phyloP scores from a whole-genome alignment of 2,797 vertebrate genomes.

The Apodemus agrarius region DNA sequence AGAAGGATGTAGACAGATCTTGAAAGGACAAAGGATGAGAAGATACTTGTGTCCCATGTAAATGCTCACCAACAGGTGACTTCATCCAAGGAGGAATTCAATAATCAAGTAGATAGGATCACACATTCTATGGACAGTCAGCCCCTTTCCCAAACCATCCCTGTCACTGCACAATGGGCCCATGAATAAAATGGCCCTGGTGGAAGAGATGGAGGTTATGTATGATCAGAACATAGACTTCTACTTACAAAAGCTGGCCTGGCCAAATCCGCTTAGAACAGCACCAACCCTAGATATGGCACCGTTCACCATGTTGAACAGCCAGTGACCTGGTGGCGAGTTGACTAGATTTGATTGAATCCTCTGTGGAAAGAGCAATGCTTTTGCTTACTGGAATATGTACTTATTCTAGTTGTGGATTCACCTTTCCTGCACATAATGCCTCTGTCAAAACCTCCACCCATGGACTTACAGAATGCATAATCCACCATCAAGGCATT shows the following conservation, averaged over 20 bases:
- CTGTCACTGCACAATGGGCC: neutral
- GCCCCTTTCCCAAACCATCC: neutral
- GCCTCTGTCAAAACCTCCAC: too few relatives aligned
- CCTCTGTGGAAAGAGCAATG: neutral
- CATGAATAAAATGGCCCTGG: too few relatives aligned
- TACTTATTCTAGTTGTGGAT: neutral
- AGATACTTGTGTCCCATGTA: neutral
- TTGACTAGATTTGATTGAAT: neutral
- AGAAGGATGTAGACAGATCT: neutral
- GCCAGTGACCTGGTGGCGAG: neutral
- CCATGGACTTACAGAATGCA: too few relatives aligned
- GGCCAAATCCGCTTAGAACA: neutral
- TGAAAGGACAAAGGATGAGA: neutral
- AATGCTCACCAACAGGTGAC: neutral
- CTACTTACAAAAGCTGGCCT: neutral
- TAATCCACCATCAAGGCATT: too few relatives aligned
- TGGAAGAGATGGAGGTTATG: too few relatives aligned
- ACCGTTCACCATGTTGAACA: neutral
- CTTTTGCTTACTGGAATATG: neutral
- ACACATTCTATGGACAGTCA: neutral
- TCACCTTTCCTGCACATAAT: neutral
- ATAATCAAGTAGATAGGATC: neutral
- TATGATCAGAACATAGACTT: neutral
- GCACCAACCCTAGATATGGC: neutral
- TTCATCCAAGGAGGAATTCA: neutral